Evolutionary conservation across 2,888 invertebrate genomes (phyloP), one percentile per base, ranked within the genome.

Genomic region (Fabriciana adippe): DNA sequence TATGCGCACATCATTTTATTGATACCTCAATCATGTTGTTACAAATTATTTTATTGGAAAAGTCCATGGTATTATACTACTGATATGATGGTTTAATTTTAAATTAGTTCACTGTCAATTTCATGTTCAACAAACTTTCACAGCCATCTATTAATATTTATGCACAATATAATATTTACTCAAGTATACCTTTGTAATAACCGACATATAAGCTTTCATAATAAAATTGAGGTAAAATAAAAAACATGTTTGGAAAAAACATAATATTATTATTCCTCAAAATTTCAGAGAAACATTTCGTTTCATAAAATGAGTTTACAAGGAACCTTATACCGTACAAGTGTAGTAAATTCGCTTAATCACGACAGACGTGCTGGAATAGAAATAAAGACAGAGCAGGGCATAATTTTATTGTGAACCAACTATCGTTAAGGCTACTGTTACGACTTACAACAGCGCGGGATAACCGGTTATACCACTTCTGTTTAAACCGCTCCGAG

Each of bases 361-460:
- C 54, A 60, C 47, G 60, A 55, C 26, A 59, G 54, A 55, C 54
- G 48, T 55, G 21, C 55, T 54, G n/a, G 65, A 53, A 57, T 71
- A 72, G 73, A 71, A 73, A 75, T 74, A 77, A 82, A 82, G 77
- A 82, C 80, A 79, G 80, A 81, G 82, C 84, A 80, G 82, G 84
- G 80, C 78, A 82, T 82, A 82, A 83, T 83, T 86, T 88, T 88
- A 89, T 87, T 84, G 83, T 83, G 82, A 80, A 76, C 81, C 83
- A 83, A 88, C 88, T 87, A 86, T 88, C 87, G 86, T 86, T 81
- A 82, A 83, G 80, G 89, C 90, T 90, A 90, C 92, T 88, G 91
- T 89, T 87, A 85, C 84, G 81, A 79, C 78, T 89, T 87, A 85
- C 85, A 81, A 79, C 78, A 82, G 78, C 77, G 79, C 60, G 45